These are phyloP conservation scores for Parasteatoda tepidariorum DNA, from an alignment of 1,140 invertebrate species.

Conservation along the genomic window DNA sequence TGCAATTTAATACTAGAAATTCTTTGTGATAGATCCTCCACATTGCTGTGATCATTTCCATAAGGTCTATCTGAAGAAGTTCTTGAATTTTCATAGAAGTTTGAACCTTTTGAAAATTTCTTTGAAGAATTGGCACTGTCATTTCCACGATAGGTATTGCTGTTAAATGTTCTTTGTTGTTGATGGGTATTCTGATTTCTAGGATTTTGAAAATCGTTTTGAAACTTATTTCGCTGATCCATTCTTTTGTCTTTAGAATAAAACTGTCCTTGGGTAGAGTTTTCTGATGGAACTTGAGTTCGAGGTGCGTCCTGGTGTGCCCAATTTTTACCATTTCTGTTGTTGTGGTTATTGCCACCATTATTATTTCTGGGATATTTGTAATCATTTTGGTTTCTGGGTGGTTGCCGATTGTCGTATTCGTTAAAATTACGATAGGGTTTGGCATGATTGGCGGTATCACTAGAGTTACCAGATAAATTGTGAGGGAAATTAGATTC, in stretches of 20 bases:
- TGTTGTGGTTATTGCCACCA: background rate
- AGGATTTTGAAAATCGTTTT: slow-evolving; percentile 9
- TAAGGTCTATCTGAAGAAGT: background rate
- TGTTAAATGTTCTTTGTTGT: background rate
- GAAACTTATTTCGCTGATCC: slow-evolving; percentile 27
- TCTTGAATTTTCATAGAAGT: background rate
- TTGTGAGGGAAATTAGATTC: background rate
- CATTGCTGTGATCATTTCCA: slow-evolving; percentile 11
- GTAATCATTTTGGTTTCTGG: slow-evolving; percentile 8
- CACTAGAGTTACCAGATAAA: background rate
- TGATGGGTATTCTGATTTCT: slow-evolving; percentile 16
- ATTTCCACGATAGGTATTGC: slow-evolving; percentile 16
- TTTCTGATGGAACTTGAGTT: background rate
- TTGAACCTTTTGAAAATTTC: background rate
- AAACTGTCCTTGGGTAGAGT: slow-evolving; percentile 7
- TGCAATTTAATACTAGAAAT: slow-evolving; percentile 29
- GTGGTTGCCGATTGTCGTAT: slow-evolving; percentile 8
- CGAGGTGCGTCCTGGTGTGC: background rate
- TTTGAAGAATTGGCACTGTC: background rate
- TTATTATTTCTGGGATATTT: background rate
- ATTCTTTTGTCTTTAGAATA: slow-evolving; percentile 16
- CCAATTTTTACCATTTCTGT: background rate
- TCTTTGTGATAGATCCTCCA: slow-evolving; percentile 25
- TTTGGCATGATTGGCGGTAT: slow-evolving; percentile 11
- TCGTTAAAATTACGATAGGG: background rate